A percentile compares a stretch with the other conserved stretches of the same genome.
Conservation (phyloP, 2,113 vertebrate genomes). For the Onychostoma macrolepis region DNA sequence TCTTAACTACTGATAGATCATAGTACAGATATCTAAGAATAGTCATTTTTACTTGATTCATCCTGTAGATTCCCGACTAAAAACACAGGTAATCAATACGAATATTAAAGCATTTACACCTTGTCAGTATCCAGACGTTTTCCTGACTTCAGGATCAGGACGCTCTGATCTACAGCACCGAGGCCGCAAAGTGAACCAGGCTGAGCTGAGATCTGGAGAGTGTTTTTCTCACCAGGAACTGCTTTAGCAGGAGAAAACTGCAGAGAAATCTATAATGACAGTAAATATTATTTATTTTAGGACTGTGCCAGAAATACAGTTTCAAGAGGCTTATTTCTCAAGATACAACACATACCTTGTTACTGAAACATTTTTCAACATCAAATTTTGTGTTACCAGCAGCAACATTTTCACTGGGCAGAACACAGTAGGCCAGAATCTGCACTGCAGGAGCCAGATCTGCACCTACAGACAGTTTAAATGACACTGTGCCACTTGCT, state of each 20-base stretch:
- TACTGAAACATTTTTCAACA: no score
- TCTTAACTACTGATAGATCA: background rate
- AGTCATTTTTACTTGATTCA: background rate
- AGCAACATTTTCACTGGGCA: constrained; percentile 77
- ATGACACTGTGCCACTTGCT: constrained; percentile 57
- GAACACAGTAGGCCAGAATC: constrained; percentile 79
- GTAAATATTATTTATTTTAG: no score
- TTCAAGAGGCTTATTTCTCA: no score
- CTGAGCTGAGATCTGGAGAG: constrained; percentile 70
- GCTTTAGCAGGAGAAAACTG: constrained; percentile 70
- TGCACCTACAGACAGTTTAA: no score
- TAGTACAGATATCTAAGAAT: no score
- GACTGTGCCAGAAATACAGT: no score
- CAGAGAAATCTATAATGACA: constrained; percentile 71
- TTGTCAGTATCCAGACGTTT: constrained; percentile 69
- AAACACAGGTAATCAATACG: background rate
- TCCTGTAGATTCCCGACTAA: background rate
- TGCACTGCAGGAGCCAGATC: constrained; percentile 48
- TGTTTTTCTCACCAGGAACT: constrained; percentile 74
- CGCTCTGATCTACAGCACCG: constrained; percentile 81
- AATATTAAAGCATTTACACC: constrained; percentile 51
- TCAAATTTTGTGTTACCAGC: constrained; percentile 70
- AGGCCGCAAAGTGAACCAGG: constrained; percentile 84
- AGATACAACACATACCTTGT: no score
- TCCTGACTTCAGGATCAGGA: constrained; percentile 78